phyloP scores from a whole-genome alignment of 2,113 vertebrate genomes.

The Corythaeola cristata region DNA sequence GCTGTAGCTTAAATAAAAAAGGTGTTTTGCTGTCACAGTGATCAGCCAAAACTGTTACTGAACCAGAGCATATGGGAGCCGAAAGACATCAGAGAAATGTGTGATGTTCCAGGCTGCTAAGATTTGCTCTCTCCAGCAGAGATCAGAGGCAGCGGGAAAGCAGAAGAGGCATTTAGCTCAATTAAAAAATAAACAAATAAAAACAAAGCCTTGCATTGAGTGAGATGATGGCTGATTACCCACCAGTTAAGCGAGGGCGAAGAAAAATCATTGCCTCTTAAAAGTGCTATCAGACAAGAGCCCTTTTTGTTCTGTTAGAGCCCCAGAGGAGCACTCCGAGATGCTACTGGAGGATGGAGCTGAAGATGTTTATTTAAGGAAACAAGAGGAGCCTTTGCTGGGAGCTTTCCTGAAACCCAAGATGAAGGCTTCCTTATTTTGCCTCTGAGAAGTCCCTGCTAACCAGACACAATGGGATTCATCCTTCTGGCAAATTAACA shows the following conservation, averaged over 20 bases:
- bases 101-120: slow-evolving; percentile 4
- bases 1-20: slow-evolving; percentile 32
- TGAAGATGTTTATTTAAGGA: neutral
- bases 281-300: neutral
- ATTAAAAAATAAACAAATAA: slow-evolving; percentile 38
- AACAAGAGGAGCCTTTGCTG: neutral
- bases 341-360: neutral
- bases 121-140: slow-evolving; percentile 32
- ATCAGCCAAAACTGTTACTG: slow-evolving; percentile 33
- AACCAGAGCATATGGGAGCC: slow-evolving; percentile 11
- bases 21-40: slow-evolving; percentile 19
- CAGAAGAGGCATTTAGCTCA: neutral
- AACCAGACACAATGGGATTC: neutral
- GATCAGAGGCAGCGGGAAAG: neutral
- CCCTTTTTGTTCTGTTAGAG: neutral
- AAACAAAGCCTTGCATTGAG: neutral
- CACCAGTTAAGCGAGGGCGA: neutral
- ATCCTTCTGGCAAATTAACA: neutral
- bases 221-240: neutral
- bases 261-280: neutral
- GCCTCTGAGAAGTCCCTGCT: neutral
- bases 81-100: neutral
- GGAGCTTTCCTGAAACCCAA: neutral
- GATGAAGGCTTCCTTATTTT: neutral
- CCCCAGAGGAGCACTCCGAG: neutral